Evolutionary conservation across 2,888 invertebrate species (phyloP).

Genomic region (Mythimna albipuncta): DNA sequence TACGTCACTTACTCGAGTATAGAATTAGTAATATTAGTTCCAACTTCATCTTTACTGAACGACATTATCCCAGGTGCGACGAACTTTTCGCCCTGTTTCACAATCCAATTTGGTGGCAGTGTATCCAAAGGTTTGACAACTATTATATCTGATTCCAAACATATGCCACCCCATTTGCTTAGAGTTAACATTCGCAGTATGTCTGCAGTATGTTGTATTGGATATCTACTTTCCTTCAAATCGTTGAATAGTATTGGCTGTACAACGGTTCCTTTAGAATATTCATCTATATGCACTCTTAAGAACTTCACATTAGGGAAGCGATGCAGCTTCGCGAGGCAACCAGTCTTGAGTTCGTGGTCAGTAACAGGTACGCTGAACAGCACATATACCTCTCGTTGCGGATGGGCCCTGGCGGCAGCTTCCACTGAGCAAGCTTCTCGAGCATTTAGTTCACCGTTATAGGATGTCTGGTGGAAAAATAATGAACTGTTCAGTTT

Average conservation of each 20-base stretch:
- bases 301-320: constrained; percentile 49
- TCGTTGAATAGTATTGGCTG: constrained; percentile 33
- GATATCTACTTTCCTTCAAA: constrained; percentile 33
- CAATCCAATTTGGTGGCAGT: constrained; percentile 87
- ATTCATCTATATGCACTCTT: constrained; percentile 69
- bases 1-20: constrained; percentile 34
- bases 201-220: constrained; percentile 90
- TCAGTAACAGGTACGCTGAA: constrained; percentile 68
- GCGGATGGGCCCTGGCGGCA: constrained; percentile 91
- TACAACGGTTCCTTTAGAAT: constrained; percentile 63
- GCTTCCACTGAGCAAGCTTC: constrained; percentile 93
- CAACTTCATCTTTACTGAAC: constrained; percentile 74
- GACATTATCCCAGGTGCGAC: constrained; percentile 64
- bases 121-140: constrained; percentile 84
- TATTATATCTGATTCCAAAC: constrained; percentile 93
- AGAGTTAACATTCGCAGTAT: constrained; percentile 91
- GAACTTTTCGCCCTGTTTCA: constrained; percentile 65
- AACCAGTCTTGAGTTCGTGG: constrained; percentile 14
- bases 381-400: constrained; percentile 89
- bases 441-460: constrained; percentile 86
- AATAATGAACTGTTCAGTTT: constrained; percentile 86
- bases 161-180: constrained; percentile 94
- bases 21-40: constrained; percentile 35
- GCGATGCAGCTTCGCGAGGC: constrained; percentile 31
- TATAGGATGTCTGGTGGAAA: constrained; percentile 92